Evolutionary conservation across 1,140 invertebrate genomes (phyloP).

Genomic region (Rhynchophorus ferrugineus): DNA sequence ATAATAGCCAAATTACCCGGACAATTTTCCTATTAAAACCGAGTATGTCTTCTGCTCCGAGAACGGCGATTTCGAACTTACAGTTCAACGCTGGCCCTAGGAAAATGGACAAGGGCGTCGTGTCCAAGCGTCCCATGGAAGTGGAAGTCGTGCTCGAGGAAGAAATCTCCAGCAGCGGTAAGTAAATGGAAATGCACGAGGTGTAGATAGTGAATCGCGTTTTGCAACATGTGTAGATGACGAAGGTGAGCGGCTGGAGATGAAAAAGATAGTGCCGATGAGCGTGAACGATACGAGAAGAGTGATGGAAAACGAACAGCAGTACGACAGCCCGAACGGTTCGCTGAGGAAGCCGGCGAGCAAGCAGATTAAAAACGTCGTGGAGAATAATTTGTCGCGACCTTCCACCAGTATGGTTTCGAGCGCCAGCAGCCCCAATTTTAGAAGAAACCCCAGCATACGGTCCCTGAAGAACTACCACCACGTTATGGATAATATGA

Average conservation of each 20-base stretch:
- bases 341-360: constrained; percentile 2
- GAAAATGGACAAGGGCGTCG: constrained; percentile 4
- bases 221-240: constrained; percentile 9
- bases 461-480: constrained; percentile 28
- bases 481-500: constrained; percentile 24
- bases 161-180: constrained; percentile 3
- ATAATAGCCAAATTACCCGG: constrained; percentile 19
- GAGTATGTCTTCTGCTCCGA: constrained; percentile 17
- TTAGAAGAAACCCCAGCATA: constrained; percentile 29
- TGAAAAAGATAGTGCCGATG: constrained; percentile 15
- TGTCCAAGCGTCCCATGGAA: constrained; percentile 3
- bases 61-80: constrained; percentile 7
- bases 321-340: constrained; percentile 7
- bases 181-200: background rate
- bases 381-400: background rate
- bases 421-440: constrained; percentile 26
- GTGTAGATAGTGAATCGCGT: background rate
- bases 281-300: constrained; percentile 2
- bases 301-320: background rate
- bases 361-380: background rate
- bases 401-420: constrained; percentile 19
- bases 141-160: constrained; percentile 19
- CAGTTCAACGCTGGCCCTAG: constrained; percentile 21
- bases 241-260: constrained; percentile 16
- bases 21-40: constrained; percentile 15